A percentile compares a stretch with the other conserved stretches of the same genome.
Evolutionary conservation across 1,140 invertebrate genomes (phyloP).

Genomic region (Cyclina sinensis): DNA sequence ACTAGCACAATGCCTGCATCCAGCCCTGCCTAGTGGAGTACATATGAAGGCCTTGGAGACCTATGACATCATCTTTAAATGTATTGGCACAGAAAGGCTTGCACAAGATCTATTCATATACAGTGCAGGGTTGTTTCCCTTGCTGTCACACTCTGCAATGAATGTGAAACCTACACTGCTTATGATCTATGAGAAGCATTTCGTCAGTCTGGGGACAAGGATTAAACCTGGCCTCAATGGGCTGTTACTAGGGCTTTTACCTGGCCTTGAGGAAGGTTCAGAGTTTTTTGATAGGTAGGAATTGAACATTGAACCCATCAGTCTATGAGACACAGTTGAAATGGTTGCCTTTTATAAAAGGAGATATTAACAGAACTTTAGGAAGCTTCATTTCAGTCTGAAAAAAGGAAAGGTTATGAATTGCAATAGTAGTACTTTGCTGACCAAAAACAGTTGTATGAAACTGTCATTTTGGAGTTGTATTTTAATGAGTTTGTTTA

Average conservation of each 20-base stretch:
- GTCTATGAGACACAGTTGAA: too few species aligned
- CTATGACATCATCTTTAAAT: slow-evolving; percentile 97
- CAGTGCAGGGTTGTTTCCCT: slow-evolving; percentile 93
- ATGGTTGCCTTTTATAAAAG: too few species aligned
- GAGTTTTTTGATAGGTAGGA: slow-evolving; percentile 94
- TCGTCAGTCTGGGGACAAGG: slow-evolving; percentile 93
- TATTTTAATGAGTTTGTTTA: too few species aligned
- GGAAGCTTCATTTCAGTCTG: too few species aligned
- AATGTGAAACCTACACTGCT: slow-evolving; percentile 93
- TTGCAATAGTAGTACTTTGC: too few species aligned
- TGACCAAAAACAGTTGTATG: too few species aligned
- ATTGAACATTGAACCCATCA: too few species aligned
- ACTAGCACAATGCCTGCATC: slow-evolving; percentile 98
- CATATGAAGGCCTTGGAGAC: slow-evolving; percentile 97
- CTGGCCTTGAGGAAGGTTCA: slow-evolving; percentile 96
- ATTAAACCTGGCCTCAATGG: slow-evolving; percentile 95
- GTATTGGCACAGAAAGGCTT: slow-evolving; percentile 94
- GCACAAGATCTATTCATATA: slow-evolving; percentile 96
- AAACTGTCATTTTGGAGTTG: too few species aligned
- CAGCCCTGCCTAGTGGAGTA: slow-evolving; percentile 94
- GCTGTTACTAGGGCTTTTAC: slow-evolving; percentile 94
- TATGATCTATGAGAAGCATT: slow-evolving; percentile 96
- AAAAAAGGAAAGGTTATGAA: too few species aligned
- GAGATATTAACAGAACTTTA: too few species aligned
- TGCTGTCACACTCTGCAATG: slow-evolving; percentile 96